Conservation (phyloP, 2,797 vertebrate genomes). For the Nothura maculosa region DNA sequence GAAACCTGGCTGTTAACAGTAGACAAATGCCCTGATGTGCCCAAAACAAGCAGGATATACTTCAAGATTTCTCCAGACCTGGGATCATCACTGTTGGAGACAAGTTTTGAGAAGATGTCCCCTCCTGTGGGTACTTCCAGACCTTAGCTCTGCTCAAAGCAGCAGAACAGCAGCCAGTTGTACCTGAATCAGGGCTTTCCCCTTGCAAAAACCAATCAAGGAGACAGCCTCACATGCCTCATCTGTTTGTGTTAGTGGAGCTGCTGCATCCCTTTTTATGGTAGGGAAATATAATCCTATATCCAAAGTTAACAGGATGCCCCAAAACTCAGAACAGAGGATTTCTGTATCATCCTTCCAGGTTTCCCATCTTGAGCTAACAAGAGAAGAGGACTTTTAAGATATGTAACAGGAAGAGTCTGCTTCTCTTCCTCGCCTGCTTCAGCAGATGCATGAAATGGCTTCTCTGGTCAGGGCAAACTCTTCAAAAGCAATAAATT, state of each 20-base stretch:
- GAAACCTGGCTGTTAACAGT: background rate
- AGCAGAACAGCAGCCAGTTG: rapidly evolving
- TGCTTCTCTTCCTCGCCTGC: background rate
- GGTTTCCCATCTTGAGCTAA: background rate
- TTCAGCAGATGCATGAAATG: background rate
- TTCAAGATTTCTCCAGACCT: background rate
- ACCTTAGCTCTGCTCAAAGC: background rate
- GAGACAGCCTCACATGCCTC: rapidly evolving
- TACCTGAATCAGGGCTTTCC: background rate
- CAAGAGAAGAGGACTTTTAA: background rate
- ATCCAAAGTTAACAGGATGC: background rate
- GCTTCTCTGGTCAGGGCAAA: background rate
- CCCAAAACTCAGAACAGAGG: background rate
- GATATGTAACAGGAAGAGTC: rapidly evolving
- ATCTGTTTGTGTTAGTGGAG: background rate
- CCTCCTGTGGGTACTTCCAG: background rate
- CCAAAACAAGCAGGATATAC: background rate
- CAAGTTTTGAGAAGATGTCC: background rate
- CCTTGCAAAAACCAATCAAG: background rate
- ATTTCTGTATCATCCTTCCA: background rate
- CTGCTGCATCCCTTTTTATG: rapidly evolving
- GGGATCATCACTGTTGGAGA: rapidly evolving
- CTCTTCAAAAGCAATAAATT: background rate
- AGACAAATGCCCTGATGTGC: background rate
- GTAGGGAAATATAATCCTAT: rapidly evolving